Evolutionary conservation across 2,113 vertebrate species (phyloP), one percentile per base, ranked within the genome.

Genomic region (Sander lucioperca): DNA sequence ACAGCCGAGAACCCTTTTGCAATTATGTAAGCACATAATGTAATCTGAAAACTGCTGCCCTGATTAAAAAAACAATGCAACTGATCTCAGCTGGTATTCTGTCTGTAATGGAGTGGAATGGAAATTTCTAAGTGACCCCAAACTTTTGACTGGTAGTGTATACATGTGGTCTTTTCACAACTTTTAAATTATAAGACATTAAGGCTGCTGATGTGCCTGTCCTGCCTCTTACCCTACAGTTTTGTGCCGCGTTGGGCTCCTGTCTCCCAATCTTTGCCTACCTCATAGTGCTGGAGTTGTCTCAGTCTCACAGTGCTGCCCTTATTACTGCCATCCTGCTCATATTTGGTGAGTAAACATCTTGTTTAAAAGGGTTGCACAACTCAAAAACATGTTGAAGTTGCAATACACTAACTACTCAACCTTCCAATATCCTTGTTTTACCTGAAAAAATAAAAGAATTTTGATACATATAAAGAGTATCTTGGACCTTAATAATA

Each of bases 181-280:
- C 39, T 74, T 51, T 45, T 53, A 48, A n/a, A n/a, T 12, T 11
- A 10, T 2, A 30, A 39, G 2, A 45, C 23, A 12, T 50, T 13
- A 6, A 47, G 13, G 57, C 48, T 67, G 43, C 39, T 61, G 33
- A 53, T 65, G 21, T 68, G 23, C 57, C 19, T 67, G 8, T 64
- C 14, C 18, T 48, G 19, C 45, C 9, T 79, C 30, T 53, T 79
- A 45, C 21, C 61, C 36, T 86, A 6, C 82, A 99, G 98, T 96
- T 99, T 76, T 99, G 98, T 89, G 97, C 97, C 0, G 93, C 94
- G 25, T 94, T 99, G 6, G 98, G 98, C 23, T 97, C 98, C 64
- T 97, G 95, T 77, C 93, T 99, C 74, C 92, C 97, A 45, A 93
- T 97, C 10, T 97, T 99, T 45, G 96, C 96, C 88, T 99, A 96